A percentile compares a stretch with the other conserved stretches of the same genome.
Conservation (phyloP, 2,797 vertebrate species). For the Acomys russatus region DNA sequence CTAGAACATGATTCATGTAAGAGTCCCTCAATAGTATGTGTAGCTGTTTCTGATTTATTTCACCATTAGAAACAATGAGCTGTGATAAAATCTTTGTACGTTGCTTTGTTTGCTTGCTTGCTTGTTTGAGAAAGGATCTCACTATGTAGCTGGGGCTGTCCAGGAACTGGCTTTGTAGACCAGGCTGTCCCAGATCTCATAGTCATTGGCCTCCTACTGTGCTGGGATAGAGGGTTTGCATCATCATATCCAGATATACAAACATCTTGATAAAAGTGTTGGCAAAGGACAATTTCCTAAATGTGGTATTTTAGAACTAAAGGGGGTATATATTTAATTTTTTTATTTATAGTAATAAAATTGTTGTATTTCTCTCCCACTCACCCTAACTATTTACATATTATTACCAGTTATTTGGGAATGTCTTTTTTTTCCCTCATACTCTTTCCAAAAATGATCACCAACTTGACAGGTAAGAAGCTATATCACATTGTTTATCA, state of each 20-base stretch:
- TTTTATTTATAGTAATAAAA: slow-evolving; percentile 42
- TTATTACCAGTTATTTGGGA: slow-evolving; percentile 20
- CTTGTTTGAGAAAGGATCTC: background rate
- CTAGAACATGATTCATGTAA: slow-evolving; percentile 49
- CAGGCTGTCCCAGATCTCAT: background rate
- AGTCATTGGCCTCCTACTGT: too few species aligned
- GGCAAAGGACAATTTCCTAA: slow-evolving; percentile 54
- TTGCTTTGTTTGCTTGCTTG: too few species aligned
- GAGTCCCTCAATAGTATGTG: slow-evolving; percentile 51
- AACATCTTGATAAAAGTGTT: background rate
- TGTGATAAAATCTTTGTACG: slow-evolving; percentile 59
- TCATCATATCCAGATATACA: background rate
- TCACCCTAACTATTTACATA: slow-evolving; percentile 19
- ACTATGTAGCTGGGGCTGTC: background rate
- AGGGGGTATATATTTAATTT: background rate
- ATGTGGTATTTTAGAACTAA: slow-evolving; percentile 44
- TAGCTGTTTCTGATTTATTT: slow-evolving; percentile 15
- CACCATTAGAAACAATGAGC: slow-evolving; percentile 50
- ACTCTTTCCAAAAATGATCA: slow-evolving; percentile 3
- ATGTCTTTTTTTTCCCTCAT: background rate
- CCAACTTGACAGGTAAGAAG: background rate
- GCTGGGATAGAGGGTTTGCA: background rate
- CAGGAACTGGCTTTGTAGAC: background rate
- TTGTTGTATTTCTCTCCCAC: background rate
- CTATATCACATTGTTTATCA: background rate